These are phyloP conservation scores for Drosophila asahinai DNA, from an alignment of 1,140 invertebrate species.

Conservation along the genomic window DNA sequence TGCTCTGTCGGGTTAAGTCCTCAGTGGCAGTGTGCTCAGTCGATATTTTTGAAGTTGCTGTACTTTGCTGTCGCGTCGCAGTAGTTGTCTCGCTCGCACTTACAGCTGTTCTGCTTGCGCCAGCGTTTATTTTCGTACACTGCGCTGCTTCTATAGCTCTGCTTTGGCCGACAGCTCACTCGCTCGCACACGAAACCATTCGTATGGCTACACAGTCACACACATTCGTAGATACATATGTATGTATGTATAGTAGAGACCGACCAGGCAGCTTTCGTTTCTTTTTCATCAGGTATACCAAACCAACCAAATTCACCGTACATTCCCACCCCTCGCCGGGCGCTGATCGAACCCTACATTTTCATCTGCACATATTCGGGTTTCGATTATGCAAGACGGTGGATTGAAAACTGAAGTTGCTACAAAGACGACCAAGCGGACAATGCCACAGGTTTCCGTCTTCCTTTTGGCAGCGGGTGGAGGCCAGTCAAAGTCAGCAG, in stretches of 20 bases:
- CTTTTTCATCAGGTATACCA: slow-evolving; percentile 60
- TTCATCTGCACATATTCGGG: slow-evolving; percentile 8
- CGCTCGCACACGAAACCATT: slow-evolving; percentile 22
- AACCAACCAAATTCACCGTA: slow-evolving; percentile 46
- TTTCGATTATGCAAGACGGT: slow-evolving; percentile 46
- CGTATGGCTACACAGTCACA: slow-evolving; percentile 12
- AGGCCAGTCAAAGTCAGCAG: slow-evolving; percentile 58
- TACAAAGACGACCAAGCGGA: slow-evolving; percentile 6
- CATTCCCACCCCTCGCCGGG: slow-evolving; percentile 17
- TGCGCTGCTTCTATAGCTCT: slow-evolving; percentile 57
- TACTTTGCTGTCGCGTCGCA: slow-evolving; percentile 78
- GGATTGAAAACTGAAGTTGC: slow-evolving; percentile 11
- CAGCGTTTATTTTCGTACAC: slow-evolving; percentile 77
- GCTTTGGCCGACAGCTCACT: slow-evolving; percentile 47
- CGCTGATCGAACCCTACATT: slow-evolving; percentile 24
- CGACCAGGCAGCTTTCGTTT: slow-evolving; percentile 73
- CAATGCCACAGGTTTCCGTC: slow-evolving; percentile 52
- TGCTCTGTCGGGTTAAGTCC: slow-evolving; percentile 38
- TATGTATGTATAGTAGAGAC: slow-evolving; percentile 15
- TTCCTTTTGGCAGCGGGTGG: slow-evolving; percentile 11
- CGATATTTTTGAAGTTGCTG: slow-evolving; percentile 83
- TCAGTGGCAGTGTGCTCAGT: slow-evolving; percentile 62
- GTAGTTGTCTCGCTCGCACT: slow-evolving; percentile 76
- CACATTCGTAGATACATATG: slow-evolving; percentile 10
- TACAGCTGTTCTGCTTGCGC: slow-evolving; percentile 54